Evolutionary conservation across 1,140 invertebrate species (phyloP).

Genomic region (Campoletis sonorensis): DNA sequence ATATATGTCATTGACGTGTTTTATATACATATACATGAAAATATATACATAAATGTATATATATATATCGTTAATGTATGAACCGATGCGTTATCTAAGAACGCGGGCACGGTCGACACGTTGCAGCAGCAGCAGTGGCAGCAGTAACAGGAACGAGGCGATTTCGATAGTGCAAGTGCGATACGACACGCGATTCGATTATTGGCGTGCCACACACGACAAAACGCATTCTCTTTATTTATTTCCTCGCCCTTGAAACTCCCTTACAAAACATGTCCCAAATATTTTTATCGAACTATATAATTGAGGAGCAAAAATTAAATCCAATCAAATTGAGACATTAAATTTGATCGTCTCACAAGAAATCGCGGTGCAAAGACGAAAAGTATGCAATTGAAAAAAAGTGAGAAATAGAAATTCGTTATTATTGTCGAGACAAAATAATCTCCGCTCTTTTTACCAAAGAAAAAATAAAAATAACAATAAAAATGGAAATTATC

Average conservation of each 20-base stretch:
- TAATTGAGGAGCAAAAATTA: too few species aligned
- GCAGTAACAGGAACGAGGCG: conserved; percentile 26
- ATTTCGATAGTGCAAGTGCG: conserved; percentile 33
- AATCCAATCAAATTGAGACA: too few species aligned
- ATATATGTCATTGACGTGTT: neutral
- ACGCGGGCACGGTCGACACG: conserved; percentile 49
- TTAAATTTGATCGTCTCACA: too few species aligned
- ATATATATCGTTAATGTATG: neutral
- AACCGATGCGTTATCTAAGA: conserved; percentile 59
- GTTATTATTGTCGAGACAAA: too few species aligned
- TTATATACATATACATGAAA: neutral
- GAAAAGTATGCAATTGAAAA: too few species aligned
- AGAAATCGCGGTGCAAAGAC: too few species aligned
- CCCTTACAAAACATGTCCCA: too few species aligned
- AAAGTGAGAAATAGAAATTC: too few species aligned
- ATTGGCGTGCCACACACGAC: conserved; percentile 12
- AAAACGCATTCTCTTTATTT: conserved; percentile 1
- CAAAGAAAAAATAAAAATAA: too few species aligned
- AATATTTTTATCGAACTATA: too few species aligned
- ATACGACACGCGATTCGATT: conserved; percentile 39
- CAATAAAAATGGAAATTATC: too few species aligned
- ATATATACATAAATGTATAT: neutral
- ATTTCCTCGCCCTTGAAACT: neutral
- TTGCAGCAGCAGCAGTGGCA: neutral
- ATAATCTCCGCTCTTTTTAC: too few species aligned